A percentile compares a stretch with the other conserved stretches of the same genome.
Evolutionary conservation across 2,888 invertebrate genomes (phyloP).

Genomic region (Lamellibrachia columna): DNA sequence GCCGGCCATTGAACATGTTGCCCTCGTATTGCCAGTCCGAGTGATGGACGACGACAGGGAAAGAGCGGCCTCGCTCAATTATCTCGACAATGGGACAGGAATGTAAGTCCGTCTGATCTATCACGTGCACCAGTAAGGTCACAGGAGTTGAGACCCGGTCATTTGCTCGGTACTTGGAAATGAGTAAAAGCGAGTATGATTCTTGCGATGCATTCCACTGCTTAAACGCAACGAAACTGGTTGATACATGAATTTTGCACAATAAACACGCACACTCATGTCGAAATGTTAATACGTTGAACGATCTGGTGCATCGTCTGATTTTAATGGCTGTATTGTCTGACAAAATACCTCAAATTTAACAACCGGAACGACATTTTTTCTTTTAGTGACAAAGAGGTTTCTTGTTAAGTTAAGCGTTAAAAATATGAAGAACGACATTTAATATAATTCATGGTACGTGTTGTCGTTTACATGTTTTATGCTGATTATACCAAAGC

Average conservation of each 20-base stretch:
- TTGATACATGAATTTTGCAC: background rate
- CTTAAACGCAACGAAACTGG: background rate
- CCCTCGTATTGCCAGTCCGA: background rate
- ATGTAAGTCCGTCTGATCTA: background rate
- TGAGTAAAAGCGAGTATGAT: background rate
- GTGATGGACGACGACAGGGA: background rate
- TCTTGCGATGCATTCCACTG: background rate
- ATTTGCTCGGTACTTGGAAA: background rate
- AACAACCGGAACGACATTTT: background rate
- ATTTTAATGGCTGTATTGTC: background rate
- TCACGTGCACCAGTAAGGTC: background rate
- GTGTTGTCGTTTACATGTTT: background rate
- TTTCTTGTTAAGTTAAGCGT: background rate
- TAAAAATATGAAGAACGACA: background rate
- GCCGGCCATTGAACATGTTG: background rate
- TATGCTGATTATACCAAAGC: background rate
- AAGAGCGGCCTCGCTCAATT: background rate
- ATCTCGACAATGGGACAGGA: background rate
- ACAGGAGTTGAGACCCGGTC: background rate
- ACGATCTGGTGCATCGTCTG: background rate
- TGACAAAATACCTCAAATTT: background rate
- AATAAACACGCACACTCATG: background rate
- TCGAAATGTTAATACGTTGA: background rate
- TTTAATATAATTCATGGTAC: background rate
- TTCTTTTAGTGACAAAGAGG: background rate